Evolutionary conservation across 2,113 vertebrate genomes (phyloP).

Genomic region (Paramisgurnus dabryanus): DNA sequence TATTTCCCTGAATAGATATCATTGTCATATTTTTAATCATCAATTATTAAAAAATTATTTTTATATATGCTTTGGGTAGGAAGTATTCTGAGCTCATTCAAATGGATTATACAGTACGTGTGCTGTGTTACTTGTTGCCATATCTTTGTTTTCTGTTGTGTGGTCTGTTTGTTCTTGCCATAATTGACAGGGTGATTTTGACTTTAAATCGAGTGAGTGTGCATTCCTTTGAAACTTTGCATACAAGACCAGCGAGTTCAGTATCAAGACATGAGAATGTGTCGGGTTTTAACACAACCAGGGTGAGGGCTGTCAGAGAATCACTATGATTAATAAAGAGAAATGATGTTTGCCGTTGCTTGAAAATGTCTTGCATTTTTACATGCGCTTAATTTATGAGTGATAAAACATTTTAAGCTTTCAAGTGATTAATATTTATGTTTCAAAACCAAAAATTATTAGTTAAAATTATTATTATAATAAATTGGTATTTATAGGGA

Average conservation of each 20-base stretch:
- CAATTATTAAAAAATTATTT: constrained; percentile 27
- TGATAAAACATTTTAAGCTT: neutral
- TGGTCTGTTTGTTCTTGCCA: neutral
- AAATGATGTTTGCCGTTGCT: neutral
- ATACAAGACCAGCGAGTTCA: neutral
- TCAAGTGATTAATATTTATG: constrained; percentile 4
- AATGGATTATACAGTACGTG: neutral
- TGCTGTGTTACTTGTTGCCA: constrained; percentile 10
- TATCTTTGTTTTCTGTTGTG: constrained; percentile 16
- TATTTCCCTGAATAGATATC: constrained; percentile 28
- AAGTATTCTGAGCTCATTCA: constrained; percentile 17
- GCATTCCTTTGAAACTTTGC: neutral
- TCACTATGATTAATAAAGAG: neutral
- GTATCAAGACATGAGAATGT: neutral
- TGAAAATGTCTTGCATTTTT: neutral
- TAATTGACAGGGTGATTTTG: constrained; percentile 8
- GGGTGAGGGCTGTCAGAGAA: neutral
- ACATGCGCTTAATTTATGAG: neutral
- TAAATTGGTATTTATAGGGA: neutral
- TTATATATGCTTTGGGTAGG: constrained; percentile 41
- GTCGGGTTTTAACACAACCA: neutral
- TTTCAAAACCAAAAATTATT: constrained; percentile 13
- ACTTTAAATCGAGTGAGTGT: neutral
- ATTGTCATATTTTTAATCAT: constrained; percentile 35
- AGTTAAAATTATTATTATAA: neutral